Evolutionary conservation across 2,888 invertebrate genomes (phyloP), one percentile per base, ranked within the genome.

Genomic region (Lithodes maja): DNA sequence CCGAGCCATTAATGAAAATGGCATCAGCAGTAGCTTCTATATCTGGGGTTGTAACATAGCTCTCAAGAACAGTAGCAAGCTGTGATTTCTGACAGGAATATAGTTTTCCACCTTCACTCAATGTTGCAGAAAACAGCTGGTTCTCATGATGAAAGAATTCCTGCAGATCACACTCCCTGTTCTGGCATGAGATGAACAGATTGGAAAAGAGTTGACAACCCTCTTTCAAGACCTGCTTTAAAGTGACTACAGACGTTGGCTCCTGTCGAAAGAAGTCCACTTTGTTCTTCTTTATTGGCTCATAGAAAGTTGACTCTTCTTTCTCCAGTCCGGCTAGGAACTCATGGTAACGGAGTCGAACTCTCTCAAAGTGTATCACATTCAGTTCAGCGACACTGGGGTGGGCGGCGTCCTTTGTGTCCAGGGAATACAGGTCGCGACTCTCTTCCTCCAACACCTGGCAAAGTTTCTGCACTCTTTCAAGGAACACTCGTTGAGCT

Each of bases 201-300:
- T 33, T 3, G n/a, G 74, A 74, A n/a, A 74, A 74, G 12, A 61
- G 61, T 7, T 61, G 61, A 12, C 61, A 61, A 12, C 1, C 61
- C 61, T 61, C 61, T 12, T 79, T 33, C 49, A 33, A 5, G 5
- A 5, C 12, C 61, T 61, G 5, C 61, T 61, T 12, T 7, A 12
- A 7, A 61, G 12, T 7, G 61, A 5, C 12, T 5, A 5, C 12
- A 7, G 61, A 61, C 5, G 5, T 5, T 61, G 61, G 7, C 12
- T 61, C 61, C 12, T 12, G 5, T 61, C 12, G 5, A 12, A 61
- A 61, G 12, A 61, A 12, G 61, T 61, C 61, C 5, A 61, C 61
- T 75, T 75, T 75, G 75, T 75, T 75, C 75, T 33, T 75, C 49
- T 75, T 75, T 12, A 1, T 75, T n/a, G n/a, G 75, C 75, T 75